Evolutionary conservation across 2,888 invertebrate species (phyloP), one percentile per base, ranked within the genome.

Genomic region (Minunthozetes semirufus): DNA sequence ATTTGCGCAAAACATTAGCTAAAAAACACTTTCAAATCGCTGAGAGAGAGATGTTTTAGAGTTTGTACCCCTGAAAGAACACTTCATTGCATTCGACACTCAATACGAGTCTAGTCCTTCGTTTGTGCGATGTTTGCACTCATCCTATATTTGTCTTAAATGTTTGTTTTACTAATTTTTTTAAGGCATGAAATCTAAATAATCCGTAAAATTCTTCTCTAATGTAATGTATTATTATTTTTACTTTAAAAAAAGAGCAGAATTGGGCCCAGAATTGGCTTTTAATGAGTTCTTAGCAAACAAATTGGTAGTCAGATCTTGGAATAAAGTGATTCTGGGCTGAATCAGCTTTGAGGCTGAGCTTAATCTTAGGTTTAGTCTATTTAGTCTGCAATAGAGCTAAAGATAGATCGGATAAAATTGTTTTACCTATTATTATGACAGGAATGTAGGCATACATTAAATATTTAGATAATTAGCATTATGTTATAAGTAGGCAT

Each of bases 31-130:
- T 17, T 61, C 15, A 61, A 33, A 5, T 17, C 17, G 17, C 27
- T 27, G 17, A 8, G 33, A 66, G 42, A n/a, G n/a, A n/a, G n/a
- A 68, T 22, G 68, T 68, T n/a, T 68, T 42, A 42, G 42, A 42
- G 42, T 42, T 42, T 68, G 68, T 19, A 42, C 68, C 68, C 68
- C 68, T 68, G 68, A 68, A 68, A 68, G 68, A 68, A 22, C 68
- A 68, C 68, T 68, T 68, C 68, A 22, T 42, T 68, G 42, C 68
- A 68, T 42, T 68, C 17, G n/a, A 61, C 3, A 22, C 3, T 53
- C n/a, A 59, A 13, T 27, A 22, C 1, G 22, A 33, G 2, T 17
- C 61, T 4, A 33, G 61, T 19, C 3, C n/a, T 56, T n/a, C 2
- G 9, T 56, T 56, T 56, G 25, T 56, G 19, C 17, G 11, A 4